Percentiles rank a stretch among this genome's conserved stretches.
Evolutionary conservation across 2,888 invertebrate species (phyloP).

Genomic region (Tipula unca): DNA sequence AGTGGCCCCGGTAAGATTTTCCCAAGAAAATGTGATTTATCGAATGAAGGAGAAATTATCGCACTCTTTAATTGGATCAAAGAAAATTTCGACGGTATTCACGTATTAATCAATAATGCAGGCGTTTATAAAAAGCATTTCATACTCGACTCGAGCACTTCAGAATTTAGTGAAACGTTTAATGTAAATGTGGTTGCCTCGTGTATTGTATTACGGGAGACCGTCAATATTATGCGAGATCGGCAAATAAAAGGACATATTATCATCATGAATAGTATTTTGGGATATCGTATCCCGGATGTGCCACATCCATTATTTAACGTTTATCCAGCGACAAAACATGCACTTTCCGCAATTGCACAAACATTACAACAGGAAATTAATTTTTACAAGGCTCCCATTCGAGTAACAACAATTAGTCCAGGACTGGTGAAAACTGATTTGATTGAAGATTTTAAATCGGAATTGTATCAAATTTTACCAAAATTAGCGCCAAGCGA

Average conservation of each 20-base stretch:
- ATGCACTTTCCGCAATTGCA: slow-evolving; percentile 48
- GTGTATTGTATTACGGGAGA: slow-evolving; percentile 49
- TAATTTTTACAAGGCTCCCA: slow-evolving; percentile 41
- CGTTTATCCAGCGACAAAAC: slow-evolving; percentile 51
- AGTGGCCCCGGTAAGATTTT: slow-evolving; percentile 37
- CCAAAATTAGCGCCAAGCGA: slow-evolving; percentile 48
- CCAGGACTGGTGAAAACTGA: slow-evolving; percentile 54
- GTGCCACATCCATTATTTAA: slow-evolving; percentile 45
- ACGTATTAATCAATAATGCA: slow-evolving; percentile 40
- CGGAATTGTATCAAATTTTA: slow-evolving; percentile 35
- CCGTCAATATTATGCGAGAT: slow-evolving; percentile 46
- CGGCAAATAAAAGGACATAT: slow-evolving; percentile 48
- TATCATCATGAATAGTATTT: slow-evolving; percentile 45
- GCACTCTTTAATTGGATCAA: slow-evolving; percentile 35
- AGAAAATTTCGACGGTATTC: slow-evolving; percentile 33
- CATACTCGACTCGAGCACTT: slow-evolving; percentile 32
- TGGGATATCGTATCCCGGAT: slow-evolving; percentile 44
- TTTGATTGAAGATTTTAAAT: slow-evolving; percentile 40
- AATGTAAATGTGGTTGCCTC: slow-evolving; percentile 50
- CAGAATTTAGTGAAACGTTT: slow-evolving; percentile 37
- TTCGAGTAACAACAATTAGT: slow-evolving; percentile 46
- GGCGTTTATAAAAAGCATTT: slow-evolving; percentile 39
- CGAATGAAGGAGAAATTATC: slow-evolving; percentile 33
- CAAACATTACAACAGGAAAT: slow-evolving; percentile 52
- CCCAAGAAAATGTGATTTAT: slow-evolving; percentile 37